Percentiles rank a stretch among this genome's conserved stretches.
phyloP scores from a whole-genome alignment of 2,797 vertebrate genomes.

The Pipistrellus pipistrellus region DNA sequence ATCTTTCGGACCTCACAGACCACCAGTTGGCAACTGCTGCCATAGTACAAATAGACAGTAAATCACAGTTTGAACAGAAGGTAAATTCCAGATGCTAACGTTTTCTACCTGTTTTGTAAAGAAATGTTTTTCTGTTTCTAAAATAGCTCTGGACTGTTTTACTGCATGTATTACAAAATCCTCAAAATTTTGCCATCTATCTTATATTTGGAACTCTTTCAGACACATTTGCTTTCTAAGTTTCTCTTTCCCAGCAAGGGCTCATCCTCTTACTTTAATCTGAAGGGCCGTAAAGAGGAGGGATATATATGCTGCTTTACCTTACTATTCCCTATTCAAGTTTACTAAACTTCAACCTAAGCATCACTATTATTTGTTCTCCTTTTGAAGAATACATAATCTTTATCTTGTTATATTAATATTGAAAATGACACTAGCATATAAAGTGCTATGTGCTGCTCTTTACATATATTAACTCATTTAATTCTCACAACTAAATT shows the following conservation, averaged over 20 bases:
- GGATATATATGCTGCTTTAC: neutral
- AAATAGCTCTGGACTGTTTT: slow-evolving; percentile 59
- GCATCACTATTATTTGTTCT: slow-evolving; percentile 12
- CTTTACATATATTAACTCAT: slow-evolving; percentile 14
- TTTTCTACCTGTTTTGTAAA: slow-evolving; percentile 69
- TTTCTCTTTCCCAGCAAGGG: slow-evolving; percentile 41
- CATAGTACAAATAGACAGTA: neutral
- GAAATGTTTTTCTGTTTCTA: slow-evolving; percentile 50
- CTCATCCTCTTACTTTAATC: slow-evolving; percentile 2
- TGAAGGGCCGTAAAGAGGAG: neutral
- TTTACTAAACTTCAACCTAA: slow-evolving; percentile 51
- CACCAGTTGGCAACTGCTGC: too few species aligned
- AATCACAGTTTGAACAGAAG: slow-evolving; percentile 25
- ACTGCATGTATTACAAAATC: slow-evolving; percentile 61
- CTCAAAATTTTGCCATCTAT: slow-evolving; percentile 2
- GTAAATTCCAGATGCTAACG: slow-evolving; percentile 35
- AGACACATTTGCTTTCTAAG: slow-evolving; percentile 57
- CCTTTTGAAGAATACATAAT: slow-evolving; percentile 31
- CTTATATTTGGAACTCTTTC: slow-evolving; percentile 59
- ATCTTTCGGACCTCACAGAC: too few species aligned
- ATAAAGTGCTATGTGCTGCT: neutral
- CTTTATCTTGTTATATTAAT: neutral
- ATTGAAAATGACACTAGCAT: neutral
- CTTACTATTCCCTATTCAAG: neutral
- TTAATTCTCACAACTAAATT: slow-evolving; percentile 8